Evolutionary conservation across 1,140 invertebrate species (phyloP).

Genomic region (Calliphora vicina): DNA sequence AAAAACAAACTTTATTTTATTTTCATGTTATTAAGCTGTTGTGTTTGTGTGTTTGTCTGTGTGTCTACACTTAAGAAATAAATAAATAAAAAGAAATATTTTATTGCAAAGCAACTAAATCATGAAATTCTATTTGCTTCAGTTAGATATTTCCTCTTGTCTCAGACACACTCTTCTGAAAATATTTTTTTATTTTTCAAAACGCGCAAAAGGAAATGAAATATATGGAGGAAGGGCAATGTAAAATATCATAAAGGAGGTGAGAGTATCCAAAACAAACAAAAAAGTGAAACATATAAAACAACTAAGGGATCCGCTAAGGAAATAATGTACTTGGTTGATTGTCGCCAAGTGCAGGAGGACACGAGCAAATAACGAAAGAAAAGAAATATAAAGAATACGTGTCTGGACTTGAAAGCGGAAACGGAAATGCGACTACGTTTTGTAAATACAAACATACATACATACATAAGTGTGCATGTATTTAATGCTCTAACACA

Average conservation of each 20-base stretch:
- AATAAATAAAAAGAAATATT: background rate
- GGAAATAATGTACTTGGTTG: background rate
- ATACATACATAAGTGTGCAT: background rate
- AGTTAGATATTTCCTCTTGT: background rate
- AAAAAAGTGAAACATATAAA: background rate
- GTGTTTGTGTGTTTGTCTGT: background rate
- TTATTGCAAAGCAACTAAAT: background rate
- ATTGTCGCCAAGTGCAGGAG: background rate
- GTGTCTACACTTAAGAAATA: background rate
- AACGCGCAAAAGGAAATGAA: background rate
- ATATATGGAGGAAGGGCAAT: background rate
- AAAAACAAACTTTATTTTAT: background rate
- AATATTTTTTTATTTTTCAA: background rate
- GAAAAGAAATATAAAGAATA: background rate
- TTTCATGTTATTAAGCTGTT: background rate
- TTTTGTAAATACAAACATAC: background rate
- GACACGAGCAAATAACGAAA: background rate
- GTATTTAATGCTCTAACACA: background rate
- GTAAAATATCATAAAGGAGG: background rate
- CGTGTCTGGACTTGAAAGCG: slow-evolving; percentile 10
- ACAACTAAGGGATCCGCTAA: background rate
- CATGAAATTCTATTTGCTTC: background rate
- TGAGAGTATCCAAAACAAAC: background rate
- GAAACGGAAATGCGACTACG: slow-evolving; percentile 29
- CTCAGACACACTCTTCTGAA: background rate